Evolutionary conservation across 2,797 vertebrate species (phyloP), one percentile per base, ranked within the genome.

Genomic region (Clarias platycephalus): DNA sequence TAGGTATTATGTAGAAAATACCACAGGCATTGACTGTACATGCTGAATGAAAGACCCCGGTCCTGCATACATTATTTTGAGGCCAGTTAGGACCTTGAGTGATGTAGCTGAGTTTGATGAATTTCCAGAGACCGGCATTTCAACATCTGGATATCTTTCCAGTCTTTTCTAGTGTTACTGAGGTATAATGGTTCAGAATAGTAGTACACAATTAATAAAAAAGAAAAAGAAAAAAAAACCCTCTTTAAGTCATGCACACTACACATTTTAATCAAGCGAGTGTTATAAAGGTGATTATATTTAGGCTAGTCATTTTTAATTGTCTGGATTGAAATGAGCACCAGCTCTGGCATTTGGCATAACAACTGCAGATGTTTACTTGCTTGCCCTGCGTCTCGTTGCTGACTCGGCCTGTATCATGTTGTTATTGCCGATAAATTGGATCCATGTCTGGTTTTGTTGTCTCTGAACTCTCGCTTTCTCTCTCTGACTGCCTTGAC

Each of bases 371-470:
- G 10, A 12, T 53, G 18, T 20, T 57, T 76, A 5, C 26, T 22
- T 31, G 28, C 22, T 58, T 74, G 22, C n/a, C n/a, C 37, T 74
- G 71, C 20, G 53, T 53, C 2, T 4, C 28, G 44, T 72, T 72
- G 10, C n/a, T 28, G 44, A 49, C 71, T 74, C 18, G 71, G 6
- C n/a, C 37, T 74, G 71, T 26, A 55, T 53, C 2, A 18, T 74
- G 44, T 72, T 72, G 24, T 74, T 74, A 74, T 28, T 28, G 71
- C 44, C 53, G 44, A 55, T 55, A 53, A 28, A 74, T 28, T 74
- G 71, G 71, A 74, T 55, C 49, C n/a, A 55, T 22, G 53, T 76
- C 74, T 76, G 9, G 53, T 76, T 31, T 55, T 12, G 53, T 16
- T 9, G 0, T 22, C 49, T 74, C 44, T 74, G 70, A 74, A 53